These are phyloP conservation scores for Ophiothrix spiculata DNA, from an alignment of 35 echinoderm and acorn worm genomes.

Conservation along the genomic window DNA sequence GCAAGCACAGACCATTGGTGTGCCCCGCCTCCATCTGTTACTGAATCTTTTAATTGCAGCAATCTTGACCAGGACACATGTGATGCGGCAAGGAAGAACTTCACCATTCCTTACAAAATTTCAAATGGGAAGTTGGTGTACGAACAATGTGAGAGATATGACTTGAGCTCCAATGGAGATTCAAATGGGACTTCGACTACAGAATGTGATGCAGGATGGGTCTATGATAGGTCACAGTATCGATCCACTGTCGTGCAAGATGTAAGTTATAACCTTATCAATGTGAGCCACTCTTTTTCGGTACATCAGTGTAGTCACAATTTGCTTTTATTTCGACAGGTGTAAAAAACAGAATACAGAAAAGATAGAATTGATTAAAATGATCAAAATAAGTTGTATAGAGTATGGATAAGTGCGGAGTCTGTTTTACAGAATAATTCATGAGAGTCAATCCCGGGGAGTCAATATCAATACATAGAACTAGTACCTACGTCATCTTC, in stretches of 20 bases:
- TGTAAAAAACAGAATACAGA: background rate
- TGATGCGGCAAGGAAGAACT: background rate
- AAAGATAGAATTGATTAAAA: background rate
- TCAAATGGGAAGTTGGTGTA: background rate
- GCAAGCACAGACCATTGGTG: slow-evolving; percentile 41
- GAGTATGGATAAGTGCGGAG: background rate
- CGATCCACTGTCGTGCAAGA: slow-evolving; percentile 38
- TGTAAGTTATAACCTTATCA: slow-evolving; percentile 20
- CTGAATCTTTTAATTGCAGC: background rate
- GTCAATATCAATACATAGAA: too few species aligned
- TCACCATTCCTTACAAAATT: background rate
- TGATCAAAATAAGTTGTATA: background rate
- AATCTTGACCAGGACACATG: background rate
- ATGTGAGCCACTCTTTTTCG: background rate
- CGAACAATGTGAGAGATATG: background rate
- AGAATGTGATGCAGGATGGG: slow-evolving; percentile 43
- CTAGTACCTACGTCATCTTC: too few species aligned
- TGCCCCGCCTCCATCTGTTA: background rate
- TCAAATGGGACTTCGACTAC: background rate
- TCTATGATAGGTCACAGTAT: slow-evolving; percentile 29
- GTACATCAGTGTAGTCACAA: background rate
- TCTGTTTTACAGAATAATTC: background rate
- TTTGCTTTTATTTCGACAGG: background rate
- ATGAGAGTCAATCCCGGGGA: background rate
- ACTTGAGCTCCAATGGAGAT: background rate